Percentiles rank a stretch among this genome's conserved stretches.
phyloP scores from a whole-genome alignment of 2,113 vertebrate genomes.

The Craseonycteris thonglongyai region DNA sequence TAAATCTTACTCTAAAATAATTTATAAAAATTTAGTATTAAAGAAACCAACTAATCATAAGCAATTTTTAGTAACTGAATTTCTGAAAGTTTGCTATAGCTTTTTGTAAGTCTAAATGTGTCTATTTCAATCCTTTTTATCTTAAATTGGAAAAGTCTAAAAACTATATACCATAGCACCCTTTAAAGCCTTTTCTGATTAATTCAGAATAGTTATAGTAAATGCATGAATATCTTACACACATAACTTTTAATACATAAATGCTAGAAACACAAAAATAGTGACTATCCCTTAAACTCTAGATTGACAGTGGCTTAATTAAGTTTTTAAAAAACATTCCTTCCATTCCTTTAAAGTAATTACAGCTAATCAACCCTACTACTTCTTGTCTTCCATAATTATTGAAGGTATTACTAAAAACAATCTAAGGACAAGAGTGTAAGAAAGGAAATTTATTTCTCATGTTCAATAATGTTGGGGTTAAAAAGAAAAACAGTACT shows the following conservation, averaged over 20 bases:
- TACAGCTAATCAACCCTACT: conserved; percentile 26
- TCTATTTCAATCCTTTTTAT: not conserved
- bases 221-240: not conserved
- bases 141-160: not conserved
- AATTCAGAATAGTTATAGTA: not conserved
- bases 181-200: conserved; percentile 9
- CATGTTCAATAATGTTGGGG: not conserved
- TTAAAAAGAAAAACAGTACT: not conserved
- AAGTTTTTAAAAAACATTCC: conserved; percentile 62
- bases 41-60: not conserved
- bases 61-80: not conserved
- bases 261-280: conserved; percentile 29
- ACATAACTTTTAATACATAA: conserved; percentile 15
- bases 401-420: conserved; percentile 55
- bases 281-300: not conserved
- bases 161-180: not conserved
- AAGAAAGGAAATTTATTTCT: conserved; percentile 22
- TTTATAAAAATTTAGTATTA: not conserved
- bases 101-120: not conserved
- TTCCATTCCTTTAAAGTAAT: conserved; percentile 60
- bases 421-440: conserved; percentile 24
- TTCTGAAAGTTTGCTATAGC: not conserved
- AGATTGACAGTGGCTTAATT: conserved; percentile 60
- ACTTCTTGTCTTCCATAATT: conserved; percentile 33
- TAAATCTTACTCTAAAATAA: not conserved